Evolutionary conservation across 1,140 invertebrate genomes (phyloP), one percentile per base, ranked within the genome.

Genomic region (Tetranychus cinnabarinus): DNA sequence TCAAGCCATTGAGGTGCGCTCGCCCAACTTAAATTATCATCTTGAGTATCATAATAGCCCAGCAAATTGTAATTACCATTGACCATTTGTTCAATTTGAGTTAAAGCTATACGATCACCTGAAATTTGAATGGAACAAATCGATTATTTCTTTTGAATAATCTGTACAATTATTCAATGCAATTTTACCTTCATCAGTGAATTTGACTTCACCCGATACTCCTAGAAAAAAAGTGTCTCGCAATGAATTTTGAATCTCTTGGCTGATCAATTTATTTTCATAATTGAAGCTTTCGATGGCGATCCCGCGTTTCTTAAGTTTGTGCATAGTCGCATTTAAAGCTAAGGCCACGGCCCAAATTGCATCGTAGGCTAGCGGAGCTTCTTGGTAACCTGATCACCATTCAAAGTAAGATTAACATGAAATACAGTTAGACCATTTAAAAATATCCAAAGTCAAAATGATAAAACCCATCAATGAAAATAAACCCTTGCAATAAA

Each of bases 51-150:
- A 70, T 95, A 97, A 71, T 89, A 96, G 8, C 91, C 93, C n/a
- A 97, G 75, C 67, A 89, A 85, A 15, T 86, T 81, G 72, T 98
- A 98, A 69, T 85, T 88, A 57, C 91, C 91, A 74, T 92, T 84
- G 67, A 70, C 82, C 76, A 98, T 83, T 74, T 99, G 95, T 72
- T 99, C 95, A 63, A 98, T 90, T 76, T 96, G 88, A 7, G 92
- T 98, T 71, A 92, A 78, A n/a, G 93, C 91, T 68, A 99, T 97
- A 67, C 96, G 81, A 75, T 98, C 95, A 66, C 96, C 96, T 75
- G 90, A 86, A 46, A 75, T 36, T 2, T 34, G 33, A 36, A 56
- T 36, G 36, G 33, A 56, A 36, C 6, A 13, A 52, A 56, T 56
- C 71, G 0, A 90, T 92, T 68, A 72, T 73, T 36, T 12, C 7